Evolutionary conservation across 2,113 vertebrate species (phyloP).

Genomic region (Periophthalmodon schlosseri): DNA sequence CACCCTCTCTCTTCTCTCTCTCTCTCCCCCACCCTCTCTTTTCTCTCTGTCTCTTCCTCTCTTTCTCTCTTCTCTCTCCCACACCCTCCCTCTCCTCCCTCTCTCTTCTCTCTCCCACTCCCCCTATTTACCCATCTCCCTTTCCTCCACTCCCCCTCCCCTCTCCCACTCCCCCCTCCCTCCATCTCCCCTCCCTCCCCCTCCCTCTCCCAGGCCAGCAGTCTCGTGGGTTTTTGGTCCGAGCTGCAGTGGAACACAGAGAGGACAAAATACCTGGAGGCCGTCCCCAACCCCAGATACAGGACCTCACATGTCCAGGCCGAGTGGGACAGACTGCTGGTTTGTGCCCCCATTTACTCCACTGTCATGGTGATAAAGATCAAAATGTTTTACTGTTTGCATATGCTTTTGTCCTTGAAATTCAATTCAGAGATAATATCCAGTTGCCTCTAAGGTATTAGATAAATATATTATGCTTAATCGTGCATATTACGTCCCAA

Average conservation of each 20-base stretch:
- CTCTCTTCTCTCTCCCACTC: too few species aligned
- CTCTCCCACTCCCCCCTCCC: not conserved
- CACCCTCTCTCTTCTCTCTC: not conserved
- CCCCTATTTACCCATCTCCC: too few species aligned
- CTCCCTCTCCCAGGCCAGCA: constrained; percentile 66
- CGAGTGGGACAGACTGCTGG: constrained; percentile 78
- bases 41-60: too few species aligned
- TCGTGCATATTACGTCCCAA: not conserved
- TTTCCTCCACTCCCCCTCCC: not conserved
- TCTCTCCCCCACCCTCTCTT: too few species aligned
- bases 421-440: constrained; percentile 4
- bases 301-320: constrained; percentile 73
- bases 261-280: constrained; percentile 79
- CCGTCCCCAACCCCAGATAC: constrained; percentile 80
- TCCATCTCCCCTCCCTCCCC: not conserved
- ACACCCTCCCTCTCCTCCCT: not conserved
- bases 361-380: not conserved
- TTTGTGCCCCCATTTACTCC: constrained; percentile 12
- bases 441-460: not conserved
- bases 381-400: constrained; percentile 34
- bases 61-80: too few species aligned
- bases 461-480: not conserved
- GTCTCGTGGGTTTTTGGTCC: constrained; percentile 87
- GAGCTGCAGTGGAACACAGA: constrained; percentile 87
- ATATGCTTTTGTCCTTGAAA: constrained; percentile 14